Evolutionary conservation across 2,797 vertebrate species (phyloP).

Genomic region (Borostomias antarcticus): DNA sequence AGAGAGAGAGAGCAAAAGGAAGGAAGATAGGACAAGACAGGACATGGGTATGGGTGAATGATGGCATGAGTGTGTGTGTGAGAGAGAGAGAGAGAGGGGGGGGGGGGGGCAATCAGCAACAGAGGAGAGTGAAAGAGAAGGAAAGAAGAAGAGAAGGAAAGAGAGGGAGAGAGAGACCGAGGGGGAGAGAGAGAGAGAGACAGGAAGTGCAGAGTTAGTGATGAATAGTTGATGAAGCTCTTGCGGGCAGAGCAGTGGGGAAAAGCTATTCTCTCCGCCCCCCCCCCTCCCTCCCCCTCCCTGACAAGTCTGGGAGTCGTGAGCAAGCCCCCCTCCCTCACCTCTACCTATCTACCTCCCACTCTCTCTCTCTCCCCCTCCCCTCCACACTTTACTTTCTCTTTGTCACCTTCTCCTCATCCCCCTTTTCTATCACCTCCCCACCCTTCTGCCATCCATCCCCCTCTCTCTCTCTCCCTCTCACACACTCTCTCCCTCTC

Average conservation of each 20-base stretch:
- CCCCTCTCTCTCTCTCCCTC: background rate
- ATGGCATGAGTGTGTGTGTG: background rate
- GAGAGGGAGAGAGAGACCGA: constrained; percentile 57
- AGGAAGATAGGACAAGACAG: background rate
- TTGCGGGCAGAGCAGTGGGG: constrained; percentile 71
- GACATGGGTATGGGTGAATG: background rate
- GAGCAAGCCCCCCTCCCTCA: constrained; percentile 49
- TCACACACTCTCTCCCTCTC: background rate
- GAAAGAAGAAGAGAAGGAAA: constrained; percentile 31
- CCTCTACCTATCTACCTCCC: constrained; percentile 27
- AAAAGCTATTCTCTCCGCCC: constrained; percentile 71
- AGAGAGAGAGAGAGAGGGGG: constrained; percentile 26
- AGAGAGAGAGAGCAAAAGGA: constrained; percentile 13
- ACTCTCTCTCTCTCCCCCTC: background rate
- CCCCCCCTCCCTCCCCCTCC: constrained; percentile 33
- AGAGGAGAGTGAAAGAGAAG: constrained; percentile 3
- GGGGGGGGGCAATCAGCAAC: too few relatives aligned
- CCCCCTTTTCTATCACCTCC: constrained; percentile 1
- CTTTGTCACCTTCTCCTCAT: background rate
- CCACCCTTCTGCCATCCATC: background rate
- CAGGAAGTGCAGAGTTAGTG: constrained; percentile 56
- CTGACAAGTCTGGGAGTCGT: constrained; percentile 9
- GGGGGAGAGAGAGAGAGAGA: constrained; percentile 51
- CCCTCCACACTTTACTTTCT: constrained; percentile 1
- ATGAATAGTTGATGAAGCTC: constrained; percentile 75